A percentile compares a stretch with the other conserved stretches of the same genome.
Evolutionary conservation across 2,797 vertebrate species (phyloP).

Genomic region (Xenentodon cancila): DNA sequence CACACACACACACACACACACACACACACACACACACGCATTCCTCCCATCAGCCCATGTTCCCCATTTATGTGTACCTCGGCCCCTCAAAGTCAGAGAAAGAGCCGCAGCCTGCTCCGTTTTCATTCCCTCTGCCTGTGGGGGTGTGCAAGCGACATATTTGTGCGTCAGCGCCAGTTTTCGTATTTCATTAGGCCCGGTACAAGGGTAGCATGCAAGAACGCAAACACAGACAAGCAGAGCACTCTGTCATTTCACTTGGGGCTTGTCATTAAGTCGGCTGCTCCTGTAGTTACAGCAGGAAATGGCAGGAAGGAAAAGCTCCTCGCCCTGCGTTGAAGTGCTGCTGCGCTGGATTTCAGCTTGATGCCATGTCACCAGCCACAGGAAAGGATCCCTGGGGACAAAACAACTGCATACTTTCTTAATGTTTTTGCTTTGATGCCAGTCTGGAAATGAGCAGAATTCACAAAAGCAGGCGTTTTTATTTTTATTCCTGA

Average conservation of each 20-base stretch:
- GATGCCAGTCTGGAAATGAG: neutral
- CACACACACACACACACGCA: neutral
- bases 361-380: slow-evolving; percentile 31
- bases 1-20: too few species aligned
- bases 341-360: slow-evolving; percentile 14
- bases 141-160: neutral
- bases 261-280: slow-evolving; percentile 46
- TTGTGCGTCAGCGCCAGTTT: slow-evolving; percentile 19
- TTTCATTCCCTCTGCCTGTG: slow-evolving; percentile 12
- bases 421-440: slow-evolving; percentile 34
- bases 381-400: slow-evolving; percentile 29
- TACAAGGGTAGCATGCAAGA: slow-evolving; percentile 17
- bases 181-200: slow-evolving; percentile 39
- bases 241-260: slow-evolving; percentile 44
- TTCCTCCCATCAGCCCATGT: slow-evolving; percentile 11
- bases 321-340: slow-evolving; percentile 22
- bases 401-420: slow-evolving; percentile 26
- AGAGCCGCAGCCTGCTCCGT: slow-evolving; percentile 9
- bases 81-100: slow-evolving; percentile 58
- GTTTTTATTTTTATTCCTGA: slow-evolving; percentile 23
- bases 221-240: slow-evolving; percentile 42
- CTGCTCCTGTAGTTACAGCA: slow-evolving; percentile 45
- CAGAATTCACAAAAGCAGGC: neutral
- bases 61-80: slow-evolving; percentile 13
- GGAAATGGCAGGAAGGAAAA: slow-evolving; percentile 48